Percentiles rank a stretch among this genome's conserved stretches.
Evolutionary conservation across 2,888 invertebrate species (phyloP).

Genomic region (Chrysolina americana): DNA sequence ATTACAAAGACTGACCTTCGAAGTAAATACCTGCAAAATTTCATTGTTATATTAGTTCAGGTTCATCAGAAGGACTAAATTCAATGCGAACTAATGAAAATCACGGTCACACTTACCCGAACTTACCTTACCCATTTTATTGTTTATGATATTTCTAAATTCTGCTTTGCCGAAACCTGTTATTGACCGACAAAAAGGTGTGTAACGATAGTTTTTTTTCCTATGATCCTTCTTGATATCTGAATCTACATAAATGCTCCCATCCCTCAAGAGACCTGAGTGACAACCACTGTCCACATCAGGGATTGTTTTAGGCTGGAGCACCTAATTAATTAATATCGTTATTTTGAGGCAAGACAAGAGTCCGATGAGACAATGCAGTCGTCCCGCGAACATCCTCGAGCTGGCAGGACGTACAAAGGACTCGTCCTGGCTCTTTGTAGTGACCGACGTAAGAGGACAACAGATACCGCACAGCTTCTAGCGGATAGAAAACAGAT

Average conservation of each 20-base stretch:
- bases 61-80: too few relatives aligned
- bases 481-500: slow-evolving; percentile 48
- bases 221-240: too few relatives aligned
- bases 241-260: neutral
- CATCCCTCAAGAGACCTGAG: slow-evolving; percentile 32
- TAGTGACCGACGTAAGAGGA: slow-evolving; percentile 54
- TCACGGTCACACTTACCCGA: too few relatives aligned
- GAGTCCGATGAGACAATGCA: slow-evolving; percentile 48
- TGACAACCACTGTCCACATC: slow-evolving; percentile 57
- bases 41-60: too few relatives aligned
- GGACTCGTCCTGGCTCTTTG: slow-evolving; percentile 59
- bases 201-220: too few relatives aligned
- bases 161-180: too few relatives aligned
- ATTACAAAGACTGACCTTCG: too few relatives aligned
- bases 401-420: slow-evolving; percentile 58
- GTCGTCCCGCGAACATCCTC: slow-evolving; percentile 53
- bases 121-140: too few relatives aligned
- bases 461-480: slow-evolving; percentile 43
- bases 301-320: slow-evolving; percentile 56
- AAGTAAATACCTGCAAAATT: too few relatives aligned
- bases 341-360: slow-evolving; percentile 55
- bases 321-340: slow-evolving; percentile 61
- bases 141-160: too few relatives aligned
- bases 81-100: too few relatives aligned
- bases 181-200: too few relatives aligned